A percentile compares a stretch with the other conserved stretches of the same genome.
Conservation (phyloP, 2,888 invertebrate species). For the Dicyrtomina minuta region DNA sequence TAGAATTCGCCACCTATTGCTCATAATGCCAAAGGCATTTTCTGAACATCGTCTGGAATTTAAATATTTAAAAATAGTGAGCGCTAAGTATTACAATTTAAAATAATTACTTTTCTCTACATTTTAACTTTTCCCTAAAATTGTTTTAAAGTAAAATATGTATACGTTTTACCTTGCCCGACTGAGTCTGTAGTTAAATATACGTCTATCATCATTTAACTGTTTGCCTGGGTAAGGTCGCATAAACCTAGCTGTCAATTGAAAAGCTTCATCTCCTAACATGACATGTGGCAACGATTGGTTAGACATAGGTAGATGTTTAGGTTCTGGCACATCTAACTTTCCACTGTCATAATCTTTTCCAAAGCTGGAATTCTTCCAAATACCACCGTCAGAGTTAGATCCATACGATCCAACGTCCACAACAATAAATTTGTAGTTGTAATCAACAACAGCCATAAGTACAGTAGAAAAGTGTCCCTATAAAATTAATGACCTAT, state of each 20-base stretch:
- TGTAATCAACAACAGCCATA: constrained; percentile 29
- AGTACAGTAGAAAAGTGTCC: constrained; percentile 37
- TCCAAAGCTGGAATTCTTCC: constrained; percentile 12
- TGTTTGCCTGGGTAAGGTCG: constrained; percentile 23
- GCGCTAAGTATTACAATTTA: too few relatives aligned
- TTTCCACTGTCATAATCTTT: constrained; percentile 3
- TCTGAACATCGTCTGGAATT: too few relatives aligned
- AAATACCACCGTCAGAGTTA: constrained; percentile 37
- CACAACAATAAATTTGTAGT: constrained; percentile 34
- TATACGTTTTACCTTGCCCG: too few relatives aligned
- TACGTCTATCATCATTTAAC: not conserved
- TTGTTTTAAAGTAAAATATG: too few relatives aligned
- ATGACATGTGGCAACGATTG: constrained; percentile 12
- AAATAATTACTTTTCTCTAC: too few relatives aligned
- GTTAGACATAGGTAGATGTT: not conserved
- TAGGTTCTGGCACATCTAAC: constrained; percentile 31
- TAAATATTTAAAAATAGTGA: too few relatives aligned
- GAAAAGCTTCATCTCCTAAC: constrained; percentile 36
- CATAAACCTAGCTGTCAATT: constrained; percentile 17
- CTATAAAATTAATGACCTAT: too few relatives aligned
- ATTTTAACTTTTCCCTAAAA: too few relatives aligned
- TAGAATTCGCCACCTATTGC: too few relatives aligned
- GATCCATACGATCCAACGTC: constrained; percentile 39
- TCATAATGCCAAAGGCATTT: too few relatives aligned
- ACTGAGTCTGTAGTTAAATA: constrained; percentile 40